These are phyloP conservation scores for Lepilemur ruficaudatus DNA, from an alignment of 2,797 vertebrate species.

Conservation along the genomic window DNA sequence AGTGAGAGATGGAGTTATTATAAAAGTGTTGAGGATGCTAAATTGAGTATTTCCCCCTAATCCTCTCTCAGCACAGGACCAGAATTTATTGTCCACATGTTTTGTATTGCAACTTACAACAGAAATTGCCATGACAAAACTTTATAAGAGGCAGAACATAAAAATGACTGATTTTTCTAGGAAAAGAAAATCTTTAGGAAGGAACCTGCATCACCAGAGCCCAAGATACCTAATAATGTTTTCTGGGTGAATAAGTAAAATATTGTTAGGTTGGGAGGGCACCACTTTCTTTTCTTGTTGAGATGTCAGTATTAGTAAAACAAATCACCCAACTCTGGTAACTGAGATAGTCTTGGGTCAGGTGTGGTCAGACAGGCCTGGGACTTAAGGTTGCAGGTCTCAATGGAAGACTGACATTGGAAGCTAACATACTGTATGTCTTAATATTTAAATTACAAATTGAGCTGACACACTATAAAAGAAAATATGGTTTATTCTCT, in stretches of 20 bases:
- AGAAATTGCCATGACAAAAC: background rate
- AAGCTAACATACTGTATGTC: background rate
- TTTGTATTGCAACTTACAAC: background rate
- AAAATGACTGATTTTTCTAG: constrained; percentile 17
- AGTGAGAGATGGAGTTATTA: background rate
- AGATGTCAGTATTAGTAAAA: background rate
- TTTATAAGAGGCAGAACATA: background rate
- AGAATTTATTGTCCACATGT: background rate
- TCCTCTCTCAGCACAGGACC: background rate
- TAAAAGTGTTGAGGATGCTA: background rate
- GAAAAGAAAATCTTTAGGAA: constrained; percentile 15
- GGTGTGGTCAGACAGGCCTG: background rate
- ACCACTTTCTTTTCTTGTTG: background rate
- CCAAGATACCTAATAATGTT: background rate
- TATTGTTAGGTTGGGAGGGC: background rate
- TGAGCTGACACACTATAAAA: background rate
- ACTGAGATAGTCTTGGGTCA: background rate
- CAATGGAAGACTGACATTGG: background rate
- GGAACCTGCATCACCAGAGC: background rate
- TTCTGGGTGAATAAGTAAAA: background rate
- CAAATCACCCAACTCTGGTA: background rate
- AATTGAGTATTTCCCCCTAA: background rate
- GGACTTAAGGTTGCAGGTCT: background rate
- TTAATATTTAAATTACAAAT: constrained; percentile 6
- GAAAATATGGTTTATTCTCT: background rate